Evolutionary conservation across 2,888 invertebrate genomes (phyloP), one percentile per base, ranked within the genome.

Genomic region (Eupsilia transversa): DNA sequence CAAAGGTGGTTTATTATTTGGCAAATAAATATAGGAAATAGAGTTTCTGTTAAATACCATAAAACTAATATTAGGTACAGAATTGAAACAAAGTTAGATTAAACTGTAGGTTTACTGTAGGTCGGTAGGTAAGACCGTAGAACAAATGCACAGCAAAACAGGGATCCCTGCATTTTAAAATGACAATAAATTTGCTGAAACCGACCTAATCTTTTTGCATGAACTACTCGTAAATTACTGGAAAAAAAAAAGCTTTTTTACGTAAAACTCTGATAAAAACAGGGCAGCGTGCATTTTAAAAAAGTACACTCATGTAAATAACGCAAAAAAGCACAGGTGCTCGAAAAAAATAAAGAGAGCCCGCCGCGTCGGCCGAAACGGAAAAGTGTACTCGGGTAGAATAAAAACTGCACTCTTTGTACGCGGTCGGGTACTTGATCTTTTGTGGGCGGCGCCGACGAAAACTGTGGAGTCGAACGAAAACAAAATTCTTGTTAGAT

Each of bases 321-420:
- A 87, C 70, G 78, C 70, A 85, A 84, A 89, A 83, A 89, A 84
- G 89, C 89, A 94, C 95, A 95, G 95, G 95, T 95, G 95, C 89
- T 90, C 88, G 88, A 91, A 93, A 93, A 93, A 94, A 93, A 91
- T 88, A 93, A 92, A 86, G 84, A 86, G 84, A 86, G 86, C 70
- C 84, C 80, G 81, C 84, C 90, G 83, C 86, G 83, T 84, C 87
- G 88, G 86, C 77, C 87, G 88, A 88, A 93, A 91, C 93, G 94
- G 93, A 94, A 94, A 93, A 93, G 93, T 92, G 91, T 91, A 92
- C 88, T 92, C 90, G 90, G 88, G 86, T 87, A 89, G 92, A 93
- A 94, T 94, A 94, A 95, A 94, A 95, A 95, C 91, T 92, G 87
- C 87, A 90, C 92, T 91, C 89, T 92, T 91, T 92, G 88, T 90